These are phyloP conservation scores for Synanceia verrucosa DNA, from an alignment of 2,797 vertebrate genomes.

Conservation along the genomic window DNA sequence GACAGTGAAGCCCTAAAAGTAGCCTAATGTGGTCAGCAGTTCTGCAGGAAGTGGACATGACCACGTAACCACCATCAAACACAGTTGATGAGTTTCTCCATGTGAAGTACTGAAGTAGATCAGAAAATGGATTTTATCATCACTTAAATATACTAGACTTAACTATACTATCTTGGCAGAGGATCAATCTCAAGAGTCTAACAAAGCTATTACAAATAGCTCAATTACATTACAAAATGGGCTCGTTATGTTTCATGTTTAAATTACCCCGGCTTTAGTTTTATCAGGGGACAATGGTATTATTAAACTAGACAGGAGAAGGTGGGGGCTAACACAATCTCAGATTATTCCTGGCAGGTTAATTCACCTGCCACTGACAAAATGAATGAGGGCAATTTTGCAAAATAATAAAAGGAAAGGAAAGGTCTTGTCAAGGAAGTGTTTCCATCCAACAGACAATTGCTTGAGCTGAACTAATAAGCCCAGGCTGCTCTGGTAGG, in stretches of 20 bases:
- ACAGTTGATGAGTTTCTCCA: constrained; percentile 56
- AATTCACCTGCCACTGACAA: constrained; percentile 89
- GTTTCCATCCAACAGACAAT: constrained; percentile 82
- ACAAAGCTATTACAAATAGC: constrained; percentile 91
- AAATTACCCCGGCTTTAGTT: constrained; percentile 86
- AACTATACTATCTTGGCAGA: constrained; percentile 82
- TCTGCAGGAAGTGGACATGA: constrained; percentile 41
- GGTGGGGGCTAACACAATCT: constrained; percentile 81
- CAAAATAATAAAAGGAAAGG: constrained; percentile 91
- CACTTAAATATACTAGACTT: constrained; percentile 74
- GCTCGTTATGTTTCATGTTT: constrained; percentile 87
- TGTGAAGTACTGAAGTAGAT: constrained; percentile 80
- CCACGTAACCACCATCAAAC: constrained; percentile 46
- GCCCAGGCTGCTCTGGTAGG: constrained; percentile 70
- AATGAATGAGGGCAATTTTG: constrained; percentile 96
- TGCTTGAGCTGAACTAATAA: constrained; percentile 83
- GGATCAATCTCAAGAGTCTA: constrained; percentile 88
- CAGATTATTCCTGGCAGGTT: constrained; percentile 91
- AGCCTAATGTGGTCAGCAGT: constrained; percentile 23
- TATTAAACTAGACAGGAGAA: constrained; percentile 80
- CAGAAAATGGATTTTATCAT: constrained; percentile 84
- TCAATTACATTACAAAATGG: constrained; percentile 93
- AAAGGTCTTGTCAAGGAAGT: constrained; percentile 76
- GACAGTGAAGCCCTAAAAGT: constrained; percentile 20
- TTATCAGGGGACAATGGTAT: constrained; percentile 82